phyloP scores from a whole-genome alignment of 1,140 invertebrate species.

The Lepidostoma basale region DNA sequence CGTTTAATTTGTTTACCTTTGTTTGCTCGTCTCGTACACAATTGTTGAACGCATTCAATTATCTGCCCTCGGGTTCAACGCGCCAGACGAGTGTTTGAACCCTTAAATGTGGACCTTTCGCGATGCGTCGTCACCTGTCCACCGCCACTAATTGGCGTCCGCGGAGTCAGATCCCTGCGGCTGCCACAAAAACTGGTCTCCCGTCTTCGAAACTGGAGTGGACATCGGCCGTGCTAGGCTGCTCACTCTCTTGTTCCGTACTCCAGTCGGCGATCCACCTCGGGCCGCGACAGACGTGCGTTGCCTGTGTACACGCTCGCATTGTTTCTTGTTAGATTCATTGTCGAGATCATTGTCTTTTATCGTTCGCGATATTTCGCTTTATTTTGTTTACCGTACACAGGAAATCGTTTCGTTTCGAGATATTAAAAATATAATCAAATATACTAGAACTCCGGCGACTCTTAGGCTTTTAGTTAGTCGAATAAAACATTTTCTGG shows the following conservation, averaged over 20 bases:
- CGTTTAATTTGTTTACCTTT: background rate
- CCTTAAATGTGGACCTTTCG: slow-evolving; percentile 8
- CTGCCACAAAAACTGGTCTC: slow-evolving; percentile 3
- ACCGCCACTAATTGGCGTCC: slow-evolving; percentile 13
- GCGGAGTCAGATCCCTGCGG: background rate
- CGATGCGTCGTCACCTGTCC: slow-evolving; percentile 26
- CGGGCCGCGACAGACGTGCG: slow-evolving; percentile 1
- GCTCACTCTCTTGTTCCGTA: background rate
- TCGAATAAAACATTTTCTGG: background rate
- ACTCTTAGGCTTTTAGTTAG: background rate
- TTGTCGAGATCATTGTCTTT: background rate
- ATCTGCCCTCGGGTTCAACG: slow-evolving; percentile 10
- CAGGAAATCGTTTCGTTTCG: background rate
- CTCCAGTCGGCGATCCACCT: slow-evolving; percentile 11
- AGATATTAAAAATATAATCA: background rate
- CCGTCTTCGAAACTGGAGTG: background rate
- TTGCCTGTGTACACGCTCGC: background rate
- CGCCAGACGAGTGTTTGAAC: slow-evolving; percentile 5
- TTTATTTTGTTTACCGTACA: background rate
- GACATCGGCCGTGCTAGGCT: background rate
- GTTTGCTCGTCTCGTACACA: background rate
- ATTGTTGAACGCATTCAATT: background rate
- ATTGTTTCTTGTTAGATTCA: background rate
- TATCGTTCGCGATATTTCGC: background rate
- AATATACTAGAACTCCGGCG: background rate